A percentile compares a stretch with the other conserved stretches of the same genome.
Conservation (phyloP, 2,888 invertebrate genomes). For the Aleiodes testaceus region DNA sequence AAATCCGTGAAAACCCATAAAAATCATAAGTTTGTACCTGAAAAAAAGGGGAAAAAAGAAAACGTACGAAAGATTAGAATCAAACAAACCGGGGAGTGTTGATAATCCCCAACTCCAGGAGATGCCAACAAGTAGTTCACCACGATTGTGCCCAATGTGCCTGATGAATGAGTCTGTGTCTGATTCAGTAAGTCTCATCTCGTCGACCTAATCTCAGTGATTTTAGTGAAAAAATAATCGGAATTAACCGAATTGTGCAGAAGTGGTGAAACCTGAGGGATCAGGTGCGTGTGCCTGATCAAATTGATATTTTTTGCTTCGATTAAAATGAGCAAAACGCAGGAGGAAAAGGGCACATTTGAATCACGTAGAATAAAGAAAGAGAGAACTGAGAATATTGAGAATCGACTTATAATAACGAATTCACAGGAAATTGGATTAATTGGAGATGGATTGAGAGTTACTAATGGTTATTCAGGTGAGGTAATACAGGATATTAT, state of each 20-base stretch:
- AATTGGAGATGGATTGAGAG: slow-evolving; percentile 38
- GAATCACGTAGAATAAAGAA: slow-evolving; percentile 66
- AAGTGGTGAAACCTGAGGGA: too few relatives aligned
- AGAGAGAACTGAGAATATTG: slow-evolving; percentile 57
- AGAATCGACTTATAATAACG: neutral
- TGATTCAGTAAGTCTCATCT: neutral
- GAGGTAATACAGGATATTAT: slow-evolving; percentile 64
- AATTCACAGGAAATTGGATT: slow-evolving; percentile 51
- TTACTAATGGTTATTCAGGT: slow-evolving; percentile 14
- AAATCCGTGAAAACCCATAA: neutral
- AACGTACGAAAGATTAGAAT: neutral
- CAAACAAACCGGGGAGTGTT: slow-evolving; percentile 27
- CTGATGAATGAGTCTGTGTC: neutral
- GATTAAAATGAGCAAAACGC: slow-evolving; percentile 44
- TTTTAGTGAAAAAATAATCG: neutral
- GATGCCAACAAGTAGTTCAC: slow-evolving; percentile 31
- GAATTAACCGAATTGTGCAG: too few relatives aligned
- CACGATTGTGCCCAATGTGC: neutral
- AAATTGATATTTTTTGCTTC: too few relatives aligned
- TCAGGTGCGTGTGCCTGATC: neutral
- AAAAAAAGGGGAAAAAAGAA: neutral
- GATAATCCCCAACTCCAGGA: neutral
- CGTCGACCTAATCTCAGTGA: neutral
- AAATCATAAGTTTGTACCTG: neutral
- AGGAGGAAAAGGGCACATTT: slow-evolving; percentile 48